Base-by-base conservation (phyloP, 2,113 vertebrate species). In the Symphodus melops region DNA sequence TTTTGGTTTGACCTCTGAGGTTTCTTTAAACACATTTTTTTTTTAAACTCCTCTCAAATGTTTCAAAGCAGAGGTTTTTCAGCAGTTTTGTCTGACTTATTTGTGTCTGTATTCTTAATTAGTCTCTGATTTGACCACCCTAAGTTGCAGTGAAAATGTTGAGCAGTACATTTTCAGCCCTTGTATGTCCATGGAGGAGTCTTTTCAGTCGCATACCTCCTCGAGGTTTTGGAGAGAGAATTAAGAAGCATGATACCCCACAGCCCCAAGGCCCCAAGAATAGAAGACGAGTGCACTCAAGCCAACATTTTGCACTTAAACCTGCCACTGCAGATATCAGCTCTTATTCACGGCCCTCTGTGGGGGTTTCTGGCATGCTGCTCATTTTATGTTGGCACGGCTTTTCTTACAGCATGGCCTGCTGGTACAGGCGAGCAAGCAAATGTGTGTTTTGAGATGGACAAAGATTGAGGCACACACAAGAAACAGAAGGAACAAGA, bases 231-330 rank as follows among this genome's bases (percentile, higher is more conserved):
- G 52, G 54, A 68, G 65, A 55, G 66, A 74, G 46, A 82, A 59
- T 75, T 54, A 52, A 77, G 77, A 77, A 59, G 74, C 61, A 71
- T 71, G 68, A 64, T 72, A 60, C 54, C 71, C 64, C 60, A 67
- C 33, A 69, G 56, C 55, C 68, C 10, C 1, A 21, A 69, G 57
- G 64, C 69, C 70, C 68, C 71, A 58, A 73, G 83, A 86, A 79
- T 72, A 79, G 82, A 86, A 69, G 49, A 23, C 68, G 66, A 78
- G 36, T 54, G 63, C 53, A 68, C 66, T 85, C 60, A 56, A 74
- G 72, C 70, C 57, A 83, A 74, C 76, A 73, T 79, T 58, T 84
- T 81, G 58, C 64, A 73, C 73, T 89, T 88, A 68, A 88, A 80
- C 68, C 71, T 67, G 77, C 64, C 74, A 62, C 72, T 65, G 60